Evolutionary conservation across 2,888 invertebrate species (phyloP), one percentile per base, ranked within the genome.

Genomic region (Cremastinae sp.): DNA sequence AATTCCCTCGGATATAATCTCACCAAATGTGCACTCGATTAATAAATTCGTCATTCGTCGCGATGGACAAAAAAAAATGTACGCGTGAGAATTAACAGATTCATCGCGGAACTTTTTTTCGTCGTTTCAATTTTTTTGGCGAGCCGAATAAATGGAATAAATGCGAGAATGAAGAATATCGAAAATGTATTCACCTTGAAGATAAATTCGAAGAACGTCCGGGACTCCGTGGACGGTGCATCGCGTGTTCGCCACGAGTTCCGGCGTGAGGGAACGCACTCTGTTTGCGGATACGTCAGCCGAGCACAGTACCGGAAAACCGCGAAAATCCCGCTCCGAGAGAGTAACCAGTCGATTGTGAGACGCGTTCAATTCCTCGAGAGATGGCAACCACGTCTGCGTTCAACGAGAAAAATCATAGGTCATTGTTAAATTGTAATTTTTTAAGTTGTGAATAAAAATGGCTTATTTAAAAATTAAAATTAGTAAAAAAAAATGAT

Each of bases 211-310:
- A 85, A 95, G 90, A 66, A 93, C 93, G 79, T 94, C 94, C 80
- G 94, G 93, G n/a, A 96, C 95, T 68, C 95, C 95, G 85, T 95
- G 95, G 74, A 95, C 93, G 76, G 93, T 94, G 88, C 96, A 96
- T 82, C 94, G 92, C 0, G 96, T 96, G 87, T 96, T 95, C 20
- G 95, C 93, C 0, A 95, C 95, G 54, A 96, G 91, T 84, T 96
- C 95, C 62, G 93, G 92, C 66, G 95, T 94, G 20, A 96, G 91
- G 5, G 93, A 92, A 62, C 92, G 91, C 78, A 96, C 96, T 84
- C 93, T 92, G 88, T 96, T 96, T 84, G 94, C 92, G 1, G 95
- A 95, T 51, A 96, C 90, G 88, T 96, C 95, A 1, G 95, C 96
- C 88, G 94, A 93, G 85, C 96, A 96, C 7, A 96, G 91, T 1